A percentile compares a stretch with the other conserved stretches of the same genome.
Conservation (phyloP, 2,113 vertebrate genomes). For the Pithys albifrons region DNA sequence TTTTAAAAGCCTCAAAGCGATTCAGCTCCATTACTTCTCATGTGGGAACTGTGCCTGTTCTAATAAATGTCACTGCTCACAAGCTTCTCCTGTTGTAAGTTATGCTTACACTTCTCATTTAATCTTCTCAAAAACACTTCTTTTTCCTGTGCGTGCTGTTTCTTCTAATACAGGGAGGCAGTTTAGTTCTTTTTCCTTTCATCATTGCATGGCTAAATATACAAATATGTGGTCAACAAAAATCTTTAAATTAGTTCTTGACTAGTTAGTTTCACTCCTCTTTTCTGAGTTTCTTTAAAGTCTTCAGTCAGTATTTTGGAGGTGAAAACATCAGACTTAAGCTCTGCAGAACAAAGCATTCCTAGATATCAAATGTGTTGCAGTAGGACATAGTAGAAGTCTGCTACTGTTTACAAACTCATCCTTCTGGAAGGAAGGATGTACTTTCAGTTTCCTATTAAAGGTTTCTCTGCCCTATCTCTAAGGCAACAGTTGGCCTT, state of each 20-base stretch:
- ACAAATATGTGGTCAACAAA: not conserved
- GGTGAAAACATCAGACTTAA: not conserved
- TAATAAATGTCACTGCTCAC: not conserved
- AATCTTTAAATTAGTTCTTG: not conserved
- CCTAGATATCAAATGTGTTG: not conserved
- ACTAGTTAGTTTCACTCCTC: not conserved
- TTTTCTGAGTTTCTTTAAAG: not conserved
- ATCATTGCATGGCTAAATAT: not conserved
- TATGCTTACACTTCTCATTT: not conserved
- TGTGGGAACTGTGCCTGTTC: not conserved
- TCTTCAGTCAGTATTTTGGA: not conserved
- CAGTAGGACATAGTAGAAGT: not conserved
- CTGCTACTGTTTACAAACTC: not conserved
- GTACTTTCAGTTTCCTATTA: not conserved
- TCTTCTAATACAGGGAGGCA: not conserved
- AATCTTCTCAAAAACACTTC: not conserved
- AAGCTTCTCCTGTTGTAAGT: not conserved
- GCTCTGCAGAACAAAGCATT: not conserved
- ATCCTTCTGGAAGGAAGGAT: not conserved
- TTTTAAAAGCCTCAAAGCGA: not conserved
- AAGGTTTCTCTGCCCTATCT: not conserved
- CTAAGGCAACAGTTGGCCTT: not conserved
- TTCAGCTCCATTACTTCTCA: not conserved
- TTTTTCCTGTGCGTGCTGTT: not conserved
- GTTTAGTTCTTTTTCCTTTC: not conserved